Conservation (phyloP, 2,888 invertebrate species). For the Dexiosoma caninum region DNA sequence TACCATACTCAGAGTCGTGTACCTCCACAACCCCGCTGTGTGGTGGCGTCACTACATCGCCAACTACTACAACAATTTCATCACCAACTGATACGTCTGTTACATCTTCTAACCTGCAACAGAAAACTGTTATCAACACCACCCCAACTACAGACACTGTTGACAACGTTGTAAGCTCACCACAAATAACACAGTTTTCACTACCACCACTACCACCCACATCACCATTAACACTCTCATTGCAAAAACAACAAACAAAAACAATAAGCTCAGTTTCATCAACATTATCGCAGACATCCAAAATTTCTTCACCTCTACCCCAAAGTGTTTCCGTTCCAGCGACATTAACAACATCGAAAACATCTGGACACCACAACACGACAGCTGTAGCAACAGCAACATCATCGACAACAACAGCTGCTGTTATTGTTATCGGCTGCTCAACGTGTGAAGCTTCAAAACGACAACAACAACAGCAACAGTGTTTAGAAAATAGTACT, state of each 20-base stretch:
- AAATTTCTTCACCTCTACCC: neutral
- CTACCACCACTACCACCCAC: neutral
- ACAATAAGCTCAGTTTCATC: conserved; percentile 7
- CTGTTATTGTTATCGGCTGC: conserved; percentile 54
- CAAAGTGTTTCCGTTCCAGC: neutral
- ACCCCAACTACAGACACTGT: conserved; percentile 59
- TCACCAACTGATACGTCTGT: conserved; percentile 64
- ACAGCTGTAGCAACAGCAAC: conserved; percentile 9
- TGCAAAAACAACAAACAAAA: neutral
- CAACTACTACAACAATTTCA: conserved; percentile 62
- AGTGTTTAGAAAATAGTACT: conserved; percentile 56
- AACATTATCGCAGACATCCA: neutral
- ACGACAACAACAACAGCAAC: conserved; percentile 52
- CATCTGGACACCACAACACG: too few relatives aligned
- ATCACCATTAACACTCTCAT: neutral
- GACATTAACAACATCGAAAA: neutral
- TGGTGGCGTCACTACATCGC: conserved; percentile 40
- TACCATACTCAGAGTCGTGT: conserved; percentile 42
- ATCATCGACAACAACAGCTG: conserved; percentile 32
- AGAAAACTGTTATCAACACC: conserved; percentile 61
- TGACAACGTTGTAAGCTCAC: conserved; percentile 53
- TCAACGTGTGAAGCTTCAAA: conserved; percentile 58
- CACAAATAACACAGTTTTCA: conserved; percentile 23
- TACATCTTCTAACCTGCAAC: conserved; percentile 64
- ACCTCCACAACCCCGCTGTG: conserved; percentile 27